A percentile compares a stretch with the other conserved stretches of the same genome.
Conservation (phyloP, 2,797 vertebrate species). For the Tokudaia muenninki region DNA sequence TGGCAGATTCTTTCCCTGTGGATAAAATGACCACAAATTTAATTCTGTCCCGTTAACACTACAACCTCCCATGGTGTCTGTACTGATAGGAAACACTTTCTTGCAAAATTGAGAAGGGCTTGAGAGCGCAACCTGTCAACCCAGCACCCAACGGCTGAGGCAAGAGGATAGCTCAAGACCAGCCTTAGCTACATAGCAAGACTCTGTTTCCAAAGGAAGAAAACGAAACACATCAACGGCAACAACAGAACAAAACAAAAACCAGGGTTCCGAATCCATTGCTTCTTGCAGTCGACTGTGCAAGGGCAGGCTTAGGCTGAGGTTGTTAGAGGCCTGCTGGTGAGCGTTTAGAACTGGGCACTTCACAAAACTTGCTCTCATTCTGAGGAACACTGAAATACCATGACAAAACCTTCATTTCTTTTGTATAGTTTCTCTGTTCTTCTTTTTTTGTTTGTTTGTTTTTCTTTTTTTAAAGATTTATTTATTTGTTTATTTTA, state of each 20-base stretch:
- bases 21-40: slow-evolving; percentile 76
- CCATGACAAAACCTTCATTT: not conserved
- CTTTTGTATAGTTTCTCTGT: not conserved
- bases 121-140: no score
- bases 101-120: not conserved
- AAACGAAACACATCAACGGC: not conserved
- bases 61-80: not conserved
- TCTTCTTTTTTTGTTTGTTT: no score
- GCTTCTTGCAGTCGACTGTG: not conserved
- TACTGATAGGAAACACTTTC: not conserved
- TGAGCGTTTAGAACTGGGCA: not conserved
- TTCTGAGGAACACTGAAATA: not conserved
- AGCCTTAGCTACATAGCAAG: not conserved
- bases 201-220: not conserved
- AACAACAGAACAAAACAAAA: not conserved
- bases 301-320: not conserved
- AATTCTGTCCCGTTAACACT: slow-evolving; percentile 46
- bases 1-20: slow-evolving; percentile 73
- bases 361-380: not conserved
- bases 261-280: not conserved
- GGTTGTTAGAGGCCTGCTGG: not conserved
- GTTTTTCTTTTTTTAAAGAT: no score
- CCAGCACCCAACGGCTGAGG: not conserved
- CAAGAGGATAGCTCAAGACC: not conserved
- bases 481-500: no score